A percentile compares a stretch with the other conserved stretches of the same genome.
Conservation (phyloP, 2,888 invertebrate genomes). For the Phaonia tiefii region DNA sequence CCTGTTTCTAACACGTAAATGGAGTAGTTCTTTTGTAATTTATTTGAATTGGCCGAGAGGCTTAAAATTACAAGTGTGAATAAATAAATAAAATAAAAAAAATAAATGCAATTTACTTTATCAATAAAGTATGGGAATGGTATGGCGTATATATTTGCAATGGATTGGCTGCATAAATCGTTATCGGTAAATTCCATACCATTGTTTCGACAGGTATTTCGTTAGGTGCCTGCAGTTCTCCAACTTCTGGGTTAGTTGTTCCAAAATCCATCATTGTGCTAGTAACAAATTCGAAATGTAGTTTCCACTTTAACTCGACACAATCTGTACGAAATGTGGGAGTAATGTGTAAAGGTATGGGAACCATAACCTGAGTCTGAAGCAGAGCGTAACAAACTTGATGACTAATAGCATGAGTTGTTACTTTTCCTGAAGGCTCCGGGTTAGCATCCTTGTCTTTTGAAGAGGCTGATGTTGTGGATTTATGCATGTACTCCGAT, state of each 20-base stretch:
- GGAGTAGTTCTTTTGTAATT: too few relatives aligned
- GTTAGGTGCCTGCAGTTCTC: constrained; percentile 90
- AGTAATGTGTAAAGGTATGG: constrained; percentile 96
- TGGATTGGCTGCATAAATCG: constrained; percentile 95
- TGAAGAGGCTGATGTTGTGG: constrained; percentile 71
- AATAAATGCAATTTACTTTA: constrained; percentile 73
- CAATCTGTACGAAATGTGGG: constrained; percentile 97
- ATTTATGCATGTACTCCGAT: constrained; percentile 73
- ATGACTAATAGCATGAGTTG: constrained; percentile 94
- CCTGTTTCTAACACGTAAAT: too few relatives aligned
- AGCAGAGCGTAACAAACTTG: constrained; percentile 94
- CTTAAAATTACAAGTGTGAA: too few relatives aligned
- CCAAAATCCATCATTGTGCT: constrained; percentile 85
- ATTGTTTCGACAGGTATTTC: constrained; percentile 97
- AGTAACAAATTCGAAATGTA: constrained; percentile 99
- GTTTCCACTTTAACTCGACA: constrained; percentile 94
- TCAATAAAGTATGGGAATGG: constrained; percentile 74
- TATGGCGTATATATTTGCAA: constrained; percentile 87
- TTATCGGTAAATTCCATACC: constrained; percentile 98
- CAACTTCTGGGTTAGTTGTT: constrained; percentile 74
- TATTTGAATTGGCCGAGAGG: too few relatives aligned
- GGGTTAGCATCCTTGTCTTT: constrained; percentile 68
- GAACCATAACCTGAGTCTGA: constrained; percentile 94
- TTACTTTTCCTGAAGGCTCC: constrained; percentile 81
- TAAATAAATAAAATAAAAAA: too few relatives aligned